Base-by-base conservation (phyloP, 2,797 vertebrate genomes). In the Hypotaenidia okinawae region DNA sequence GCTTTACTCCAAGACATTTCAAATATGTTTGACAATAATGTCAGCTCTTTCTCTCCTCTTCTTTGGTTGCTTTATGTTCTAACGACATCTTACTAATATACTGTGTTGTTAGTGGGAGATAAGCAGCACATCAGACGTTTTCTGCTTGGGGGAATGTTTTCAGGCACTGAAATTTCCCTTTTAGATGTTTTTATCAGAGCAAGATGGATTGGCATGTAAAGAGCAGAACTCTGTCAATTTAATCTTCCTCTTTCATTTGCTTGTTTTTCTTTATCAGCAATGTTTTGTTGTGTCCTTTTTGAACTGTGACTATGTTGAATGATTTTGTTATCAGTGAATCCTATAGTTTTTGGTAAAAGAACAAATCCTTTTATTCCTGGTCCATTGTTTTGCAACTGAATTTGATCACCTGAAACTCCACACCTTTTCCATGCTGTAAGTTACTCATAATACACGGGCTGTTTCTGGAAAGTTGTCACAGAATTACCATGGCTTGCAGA, bases 111-210 rank as follows among this genome's bases (percentile, higher is more conserved):
- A 91, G 61, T 45, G 43, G 57, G 39, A 83, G 47, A 69, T 74
- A 75, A 93, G 84, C 81, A 82, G 75, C 75, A 69, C n/a, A 74
- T 82, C 55, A 79, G 59, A 62, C 52, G 18, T n/a, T 87, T 94
- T 70, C 72, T 87, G 37, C 39, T 33, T 30, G 35, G 39, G 17
- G 37, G 32, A 70, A 39, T 66, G 41, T 52, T 92, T 92, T 74
- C 35, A 69, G 41, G 52, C 69, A 32, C 17, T 80, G 52, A 85
- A 58, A 23, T 87, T 92, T 94, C 68, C 52, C 35, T 89, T 87
- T 67, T 79, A 87, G 49, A 76, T 94, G 35, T 83, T 85, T 93
- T 85, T 87, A 61, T 87, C 75, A 67, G 75, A 37, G 39, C 18
- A 66, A 43, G 52, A 69, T 70, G 74, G 68, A 84, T 55, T 87